These are phyloP conservation scores for Perodicticus potto DNA, from an alignment of 2,797 vertebrate species.

Conservation along the genomic window DNA sequence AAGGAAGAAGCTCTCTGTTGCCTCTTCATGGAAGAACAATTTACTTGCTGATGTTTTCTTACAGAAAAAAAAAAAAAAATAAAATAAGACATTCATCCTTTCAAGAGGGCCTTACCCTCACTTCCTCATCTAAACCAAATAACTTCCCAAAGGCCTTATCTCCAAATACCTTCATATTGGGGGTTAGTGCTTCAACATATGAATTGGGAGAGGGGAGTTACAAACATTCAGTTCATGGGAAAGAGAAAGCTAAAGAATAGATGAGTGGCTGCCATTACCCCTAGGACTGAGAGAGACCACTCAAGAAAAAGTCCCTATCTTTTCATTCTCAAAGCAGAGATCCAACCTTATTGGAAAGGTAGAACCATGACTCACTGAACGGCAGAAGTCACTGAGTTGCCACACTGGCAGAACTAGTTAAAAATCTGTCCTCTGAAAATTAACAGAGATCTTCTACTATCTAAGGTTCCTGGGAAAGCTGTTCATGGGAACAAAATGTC, in stretches of 20 bases:
- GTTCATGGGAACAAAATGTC: not conserved
- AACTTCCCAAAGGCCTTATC: not conserved
- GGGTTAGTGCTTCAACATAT: not conserved
- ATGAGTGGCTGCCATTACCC: not conserved
- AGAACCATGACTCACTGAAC: not conserved
- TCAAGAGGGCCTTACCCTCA: not conserved
- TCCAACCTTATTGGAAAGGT: constrained; percentile 8
- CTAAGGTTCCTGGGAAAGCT: not conserved
- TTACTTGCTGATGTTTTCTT: not conserved
- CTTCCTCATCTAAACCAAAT: not conserved
- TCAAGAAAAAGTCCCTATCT: not conserved
- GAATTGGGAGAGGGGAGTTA: not conserved
- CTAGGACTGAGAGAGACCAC: not conserved
- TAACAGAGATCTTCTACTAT: not conserved
- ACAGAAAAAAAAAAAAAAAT: not conserved
- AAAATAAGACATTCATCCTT: not conserved
- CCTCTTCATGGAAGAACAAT: not conserved
- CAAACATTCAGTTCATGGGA: not conserved
- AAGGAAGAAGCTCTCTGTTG: not conserved
- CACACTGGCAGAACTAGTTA: not conserved
- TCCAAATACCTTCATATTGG: not conserved
- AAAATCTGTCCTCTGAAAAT: not conserved
- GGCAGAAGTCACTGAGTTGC: not conserved
- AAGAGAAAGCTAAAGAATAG: not conserved
- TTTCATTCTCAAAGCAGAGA: not conserved